Evolutionary conservation across 1,140 invertebrate species (phyloP).

Genomic region (Littorina saxatilis): DNA sequence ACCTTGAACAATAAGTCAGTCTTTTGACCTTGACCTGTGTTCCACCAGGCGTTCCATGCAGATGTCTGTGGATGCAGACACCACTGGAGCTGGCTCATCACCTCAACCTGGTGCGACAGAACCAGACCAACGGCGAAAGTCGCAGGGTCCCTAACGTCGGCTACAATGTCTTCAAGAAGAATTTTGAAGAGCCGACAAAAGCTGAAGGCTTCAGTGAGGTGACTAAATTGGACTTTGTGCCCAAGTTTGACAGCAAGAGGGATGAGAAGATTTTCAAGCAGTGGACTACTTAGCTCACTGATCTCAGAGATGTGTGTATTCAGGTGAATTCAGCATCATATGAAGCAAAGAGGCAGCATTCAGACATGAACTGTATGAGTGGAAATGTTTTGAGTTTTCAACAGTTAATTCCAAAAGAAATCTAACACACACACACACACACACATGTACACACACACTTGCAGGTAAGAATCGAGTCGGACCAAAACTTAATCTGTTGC

Average conservation of each 20-base stretch:
- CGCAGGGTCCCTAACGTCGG: constrained; percentile 83
- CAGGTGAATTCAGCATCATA: too few relatives aligned
- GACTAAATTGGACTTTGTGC: constrained; percentile 87
- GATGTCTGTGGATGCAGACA: constrained; percentile 89
- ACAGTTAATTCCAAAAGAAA: too few relatives aligned
- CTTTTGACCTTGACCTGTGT: background rate
- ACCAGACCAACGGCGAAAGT: constrained; percentile 79
- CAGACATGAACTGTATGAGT: too few relatives aligned
- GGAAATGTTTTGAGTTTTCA: too few relatives aligned
- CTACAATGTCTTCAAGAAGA: constrained; percentile 86
- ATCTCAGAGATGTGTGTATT: background rate
- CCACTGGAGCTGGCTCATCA: constrained; percentile 88
- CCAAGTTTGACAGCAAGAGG: constrained; percentile 83
- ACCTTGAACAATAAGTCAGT: too few relatives aligned
- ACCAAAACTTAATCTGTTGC: too few relatives aligned
- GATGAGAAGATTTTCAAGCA: constrained; percentile 82
- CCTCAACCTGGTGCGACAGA: constrained; percentile 89
- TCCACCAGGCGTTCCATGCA: constrained; percentile 79
- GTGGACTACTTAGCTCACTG: constrained; percentile 55
- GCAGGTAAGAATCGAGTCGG: too few relatives aligned
- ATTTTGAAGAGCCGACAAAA: constrained; percentile 83
- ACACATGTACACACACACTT: too few relatives aligned
- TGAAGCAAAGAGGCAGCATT: too few relatives aligned
- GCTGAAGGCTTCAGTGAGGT: constrained; percentile 90
- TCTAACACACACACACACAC: too few relatives aligned